A percentile compares a stretch with the other conserved stretches of the same genome.
phyloP scores from a whole-genome alignment of 2,888 invertebrate species.

The Hanleya hanleyi region DNA sequence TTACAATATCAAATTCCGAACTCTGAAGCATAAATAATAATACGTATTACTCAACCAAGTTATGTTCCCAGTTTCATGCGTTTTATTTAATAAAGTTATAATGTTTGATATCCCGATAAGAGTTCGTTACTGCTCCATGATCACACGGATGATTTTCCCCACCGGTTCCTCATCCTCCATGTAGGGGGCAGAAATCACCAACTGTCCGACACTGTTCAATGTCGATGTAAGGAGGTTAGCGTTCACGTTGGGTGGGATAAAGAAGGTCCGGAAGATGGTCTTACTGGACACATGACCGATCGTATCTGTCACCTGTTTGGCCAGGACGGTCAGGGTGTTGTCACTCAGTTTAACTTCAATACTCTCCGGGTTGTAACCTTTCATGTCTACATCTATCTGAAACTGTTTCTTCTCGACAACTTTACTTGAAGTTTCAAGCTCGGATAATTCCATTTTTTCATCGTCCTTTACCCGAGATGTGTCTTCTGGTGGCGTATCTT shows the following conservation, averaged over 20 bases:
- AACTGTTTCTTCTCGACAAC: not conserved
- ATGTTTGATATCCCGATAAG: too few species aligned
- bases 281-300: not conserved
- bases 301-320: not conserved
- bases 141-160: not conserved
- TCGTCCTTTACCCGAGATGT: too few species aligned
- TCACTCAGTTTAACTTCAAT: not conserved
- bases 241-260: not conserved
- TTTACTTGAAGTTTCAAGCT: too few species aligned
- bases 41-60: too few species aligned
- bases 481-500: too few species aligned
- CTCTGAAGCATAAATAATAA: too few species aligned
- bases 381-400: not conserved
- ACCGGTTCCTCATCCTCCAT: not conserved
- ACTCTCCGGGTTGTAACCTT: not conserved
- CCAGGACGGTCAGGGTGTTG: not conserved
- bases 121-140: too few species aligned
- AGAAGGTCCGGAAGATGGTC: not conserved
- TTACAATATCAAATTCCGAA: too few species aligned
- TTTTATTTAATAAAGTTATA: too few species aligned
- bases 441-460: too few species aligned
- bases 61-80: too few species aligned
- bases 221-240: not conserved
- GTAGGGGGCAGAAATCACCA: not conserved
- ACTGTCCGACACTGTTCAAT: not conserved